Evolutionary conservation across 2,113 vertebrate genomes (phyloP).

Genomic region (Neolamprologus hecqui): DNA sequence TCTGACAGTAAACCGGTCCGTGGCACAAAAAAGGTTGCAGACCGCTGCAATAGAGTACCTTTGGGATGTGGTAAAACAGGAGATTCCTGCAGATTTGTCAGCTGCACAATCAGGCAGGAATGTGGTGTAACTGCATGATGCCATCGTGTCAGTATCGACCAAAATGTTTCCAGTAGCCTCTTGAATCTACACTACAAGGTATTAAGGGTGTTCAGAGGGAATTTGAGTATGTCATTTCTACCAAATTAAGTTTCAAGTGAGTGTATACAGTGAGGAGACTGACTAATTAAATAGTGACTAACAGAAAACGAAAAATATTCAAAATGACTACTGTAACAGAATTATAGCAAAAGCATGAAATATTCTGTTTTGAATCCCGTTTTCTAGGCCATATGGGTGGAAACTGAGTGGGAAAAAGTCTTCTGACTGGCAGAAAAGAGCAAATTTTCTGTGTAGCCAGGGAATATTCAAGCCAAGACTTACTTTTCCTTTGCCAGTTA

Average conservation of each 20-base stretch:
- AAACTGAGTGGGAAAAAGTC: background rate
- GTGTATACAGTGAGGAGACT: background rate
- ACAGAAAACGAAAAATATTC: fast-evolving
- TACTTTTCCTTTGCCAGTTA: background rate
- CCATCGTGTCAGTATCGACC: fast-evolving
- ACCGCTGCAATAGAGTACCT: fast-evolving
- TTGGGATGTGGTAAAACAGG: background rate
- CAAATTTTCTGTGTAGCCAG: background rate
- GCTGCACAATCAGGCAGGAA: too few species aligned
- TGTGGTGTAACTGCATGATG: too few species aligned
- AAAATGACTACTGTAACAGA: background rate
- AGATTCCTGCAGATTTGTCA: too few species aligned
- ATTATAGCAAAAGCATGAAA: background rate
- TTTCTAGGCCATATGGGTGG: background rate
- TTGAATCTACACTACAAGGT: background rate
- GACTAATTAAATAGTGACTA: background rate
- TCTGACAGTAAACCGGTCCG: background rate
- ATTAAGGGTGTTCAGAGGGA: fast-evolving
- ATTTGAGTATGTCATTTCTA: background rate
- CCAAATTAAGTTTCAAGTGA: background rate
- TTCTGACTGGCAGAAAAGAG: background rate
- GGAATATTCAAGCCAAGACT: background rate
- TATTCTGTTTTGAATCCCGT: background rate
- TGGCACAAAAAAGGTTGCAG: fast-evolving
- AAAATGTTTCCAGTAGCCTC: background rate